Conservation (phyloP, 2,888 invertebrate species). For the Pterobdella sp. region DNA sequence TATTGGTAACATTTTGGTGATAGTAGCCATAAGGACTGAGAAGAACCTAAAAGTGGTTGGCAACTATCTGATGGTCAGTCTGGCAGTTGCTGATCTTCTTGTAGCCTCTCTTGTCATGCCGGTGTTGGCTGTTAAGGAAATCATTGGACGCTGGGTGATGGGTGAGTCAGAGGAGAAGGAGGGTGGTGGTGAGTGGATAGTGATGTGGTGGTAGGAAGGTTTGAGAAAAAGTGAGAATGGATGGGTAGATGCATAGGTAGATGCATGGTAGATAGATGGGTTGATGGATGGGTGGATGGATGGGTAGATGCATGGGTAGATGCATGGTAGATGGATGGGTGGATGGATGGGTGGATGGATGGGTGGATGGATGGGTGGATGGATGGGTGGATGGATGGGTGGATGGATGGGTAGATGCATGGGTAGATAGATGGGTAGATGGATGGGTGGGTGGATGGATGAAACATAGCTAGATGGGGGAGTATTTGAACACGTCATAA, state of each 20-base stretch:
- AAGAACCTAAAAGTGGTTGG: conserved; percentile 85
- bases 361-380: not conserved
- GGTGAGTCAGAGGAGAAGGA: not conserved
- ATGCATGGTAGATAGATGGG: not conserved
- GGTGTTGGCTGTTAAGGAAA: conserved; percentile 51
- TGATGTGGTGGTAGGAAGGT: not conserved
- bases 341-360: not conserved
- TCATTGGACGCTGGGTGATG: conserved; percentile 43
- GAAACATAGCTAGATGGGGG: not conserved
- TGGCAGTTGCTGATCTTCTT: conserved; percentile 93
- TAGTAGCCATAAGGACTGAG: conserved; percentile 88
- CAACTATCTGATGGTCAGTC: conserved; percentile 88
- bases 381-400: not conserved
- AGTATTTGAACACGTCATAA: no score
- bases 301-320: not conserved
- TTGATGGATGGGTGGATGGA: conserved; percentile 5
- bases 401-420: conserved; percentile 6
- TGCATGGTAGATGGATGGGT: conserved; percentile 6
- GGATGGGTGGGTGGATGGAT: not conserved
- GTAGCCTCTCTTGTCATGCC: conserved; percentile 76
- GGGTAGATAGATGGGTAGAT: not conserved
- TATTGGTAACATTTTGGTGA: conserved; percentile 88
- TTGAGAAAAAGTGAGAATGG: not conserved
- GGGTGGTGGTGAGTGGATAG: not conserved
- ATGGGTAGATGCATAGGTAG: not conserved